Conservation (phyloP, 2,888 invertebrate species). For the Drosophila vallismaia region DNA sequence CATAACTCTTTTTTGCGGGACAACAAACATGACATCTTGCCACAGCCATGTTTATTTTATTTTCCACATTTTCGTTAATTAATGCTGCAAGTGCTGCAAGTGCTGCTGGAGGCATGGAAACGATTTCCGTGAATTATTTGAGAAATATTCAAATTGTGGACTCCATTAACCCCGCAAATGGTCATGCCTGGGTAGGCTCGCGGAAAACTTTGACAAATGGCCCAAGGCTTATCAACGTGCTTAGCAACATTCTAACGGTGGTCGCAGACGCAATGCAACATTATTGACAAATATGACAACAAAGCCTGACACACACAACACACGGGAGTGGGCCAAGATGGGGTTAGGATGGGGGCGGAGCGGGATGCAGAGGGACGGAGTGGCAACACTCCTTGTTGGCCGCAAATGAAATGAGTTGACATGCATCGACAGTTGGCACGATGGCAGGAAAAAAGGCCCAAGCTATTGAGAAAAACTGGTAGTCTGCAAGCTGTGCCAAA, state of each 20-base stretch:
- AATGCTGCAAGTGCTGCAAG: neutral
- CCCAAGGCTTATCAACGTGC: slow-evolving; percentile 16
- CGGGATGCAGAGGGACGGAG: slow-evolving; percentile 19
- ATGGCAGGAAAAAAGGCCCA: slow-evolving; percentile 7
- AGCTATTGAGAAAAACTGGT: slow-evolving; percentile 29
- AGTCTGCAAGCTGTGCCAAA: slow-evolving; percentile 37
- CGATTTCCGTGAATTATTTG: slow-evolving; percentile 16
- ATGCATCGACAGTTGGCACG: slow-evolving; percentile 65
- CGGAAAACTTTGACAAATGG: slow-evolving; percentile 44
- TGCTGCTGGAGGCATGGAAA: neutral
- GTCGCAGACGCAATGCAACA: slow-evolving; percentile 38
- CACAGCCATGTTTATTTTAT: neutral
- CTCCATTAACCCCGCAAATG: slow-evolving; percentile 35
- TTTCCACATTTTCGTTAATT: slow-evolving; percentile 3
- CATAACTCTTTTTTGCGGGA: slow-evolving; percentile 57
- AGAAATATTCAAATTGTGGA: slow-evolving; percentile 31
- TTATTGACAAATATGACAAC: slow-evolving; percentile 66
- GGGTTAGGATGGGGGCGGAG: neutral
- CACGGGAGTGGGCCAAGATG: neutral
- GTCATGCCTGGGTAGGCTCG: neutral
- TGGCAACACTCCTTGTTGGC: slow-evolving; percentile 50
- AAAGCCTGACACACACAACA: slow-evolving; percentile 50
- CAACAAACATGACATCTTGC: slow-evolving; percentile 14
- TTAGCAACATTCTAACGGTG: slow-evolving; percentile 48
- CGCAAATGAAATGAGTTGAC: slow-evolving; percentile 73